Base-by-base conservation (phyloP, 1,140 invertebrate species). In the Pogonus chalceus region DNA sequence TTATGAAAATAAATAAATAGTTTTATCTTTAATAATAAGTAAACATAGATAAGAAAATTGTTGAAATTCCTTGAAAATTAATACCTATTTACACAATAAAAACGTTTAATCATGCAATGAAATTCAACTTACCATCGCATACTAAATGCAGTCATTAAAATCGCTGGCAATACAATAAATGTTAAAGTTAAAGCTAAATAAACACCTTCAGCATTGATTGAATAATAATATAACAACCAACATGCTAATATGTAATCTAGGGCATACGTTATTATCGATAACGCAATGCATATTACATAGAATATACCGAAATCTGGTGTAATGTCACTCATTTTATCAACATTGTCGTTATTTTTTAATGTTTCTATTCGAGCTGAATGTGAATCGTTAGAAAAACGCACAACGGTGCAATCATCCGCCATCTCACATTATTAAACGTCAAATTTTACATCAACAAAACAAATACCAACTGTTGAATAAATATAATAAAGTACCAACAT, bases 151-250 rank as follows among this genome's bases (percentile, higher is more conserved):
- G 68, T 72, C 63, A 71, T 72, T 57, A 68, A 63, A 22, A 71
- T 53, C 2, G 69, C 69, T 52, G 72, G 71, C 56, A 74, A 55
- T 31, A 73, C 58, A 26, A 73, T 57, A 62, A 74, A 73, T 23
- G 70, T 66, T 55, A 73, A 63, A 20, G 72, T 74, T 47, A 75
- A 58, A 20, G 67, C 71, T 60, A 74, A 74, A 62, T 72, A 71
- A 48, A 63, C 43, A 39, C 69, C 67, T 58, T 66, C 56, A 21
- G 66, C 62, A 47, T 66, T 56, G 16, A 58, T 49, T 24, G 65
- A 69, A 56, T 75, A 75, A 56, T 69, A 64, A 57, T 72, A 73
- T 18, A 72, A 59, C 50, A 74, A 60, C 54, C 69, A 66, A 43
- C 67, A 68, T 53, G 71, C 65, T 56, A 73, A 63, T 35, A 58